Evolutionary conservation across 2,888 invertebrate genomes (phyloP).

Genomic region (Zaprionus obscuricornis): DNA sequence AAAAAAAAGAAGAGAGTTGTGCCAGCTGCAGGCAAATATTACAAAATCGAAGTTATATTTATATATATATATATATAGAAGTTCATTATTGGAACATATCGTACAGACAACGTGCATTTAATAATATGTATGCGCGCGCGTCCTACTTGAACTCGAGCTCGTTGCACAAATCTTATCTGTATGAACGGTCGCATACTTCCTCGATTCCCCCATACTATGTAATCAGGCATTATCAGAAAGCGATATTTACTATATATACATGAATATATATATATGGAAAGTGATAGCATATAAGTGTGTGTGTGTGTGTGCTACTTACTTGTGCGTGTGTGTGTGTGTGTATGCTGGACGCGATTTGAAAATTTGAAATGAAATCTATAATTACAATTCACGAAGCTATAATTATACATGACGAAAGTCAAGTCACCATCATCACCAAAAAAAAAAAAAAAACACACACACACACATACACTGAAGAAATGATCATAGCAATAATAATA

Average conservation of each 20-base stretch:
- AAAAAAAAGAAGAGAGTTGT: no score
- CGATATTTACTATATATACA: slow-evolving; percentile 19
- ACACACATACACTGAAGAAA: no score
- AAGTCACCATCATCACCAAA: background rate
- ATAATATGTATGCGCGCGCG: slow-evolving; percentile 42
- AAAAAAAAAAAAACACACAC: background rate
- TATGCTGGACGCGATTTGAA: slow-evolving; percentile 28
- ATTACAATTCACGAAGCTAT: slow-evolving; percentile 65
- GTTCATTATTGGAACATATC: slow-evolving; percentile 28
- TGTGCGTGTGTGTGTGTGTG: background rate
- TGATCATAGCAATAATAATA: no score
- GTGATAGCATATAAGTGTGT: slow-evolving; percentile 18
- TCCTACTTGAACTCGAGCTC: slow-evolving; percentile 66
- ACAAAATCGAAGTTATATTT: no score
- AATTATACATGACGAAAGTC: slow-evolving; percentile 76
- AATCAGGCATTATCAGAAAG: slow-evolving; percentile 69
- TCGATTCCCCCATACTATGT: slow-evolving; percentile 41
- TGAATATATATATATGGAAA: background rate
- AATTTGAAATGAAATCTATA: slow-evolving; percentile 54
- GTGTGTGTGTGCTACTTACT: slow-evolving; percentile 12
- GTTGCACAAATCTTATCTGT: slow-evolving; percentile 74
- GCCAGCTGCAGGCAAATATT: no score
- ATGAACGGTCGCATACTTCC: slow-evolving; percentile 38
- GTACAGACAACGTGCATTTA: slow-evolving; percentile 29
- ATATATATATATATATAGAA: slow-evolving; percentile 24